These are phyloP conservation scores for Danio kyathit DNA, from an alignment of 2,797 vertebrate species.

Conservation along the genomic window DNA sequence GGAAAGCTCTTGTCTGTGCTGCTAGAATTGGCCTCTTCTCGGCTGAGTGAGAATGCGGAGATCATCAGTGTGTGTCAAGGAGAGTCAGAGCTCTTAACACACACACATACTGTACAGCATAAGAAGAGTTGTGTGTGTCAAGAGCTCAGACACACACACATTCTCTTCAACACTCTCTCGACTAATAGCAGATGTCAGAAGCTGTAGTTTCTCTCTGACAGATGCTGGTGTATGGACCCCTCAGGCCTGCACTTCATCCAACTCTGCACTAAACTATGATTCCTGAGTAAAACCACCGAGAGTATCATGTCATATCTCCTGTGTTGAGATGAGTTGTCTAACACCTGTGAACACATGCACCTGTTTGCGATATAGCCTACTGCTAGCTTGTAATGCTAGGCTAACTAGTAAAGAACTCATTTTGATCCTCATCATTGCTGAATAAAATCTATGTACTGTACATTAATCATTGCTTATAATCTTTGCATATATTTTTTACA, in stretches of 20 bases:
- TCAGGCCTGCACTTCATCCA: slow-evolving; percentile 2
- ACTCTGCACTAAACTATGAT: slow-evolving; percentile 21
- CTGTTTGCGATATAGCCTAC: background rate
- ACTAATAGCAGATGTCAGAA: slow-evolving; percentile 38
- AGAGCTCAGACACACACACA: too few species aligned
- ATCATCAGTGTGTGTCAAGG: slow-evolving; percentile 25
- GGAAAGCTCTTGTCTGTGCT: background rate
- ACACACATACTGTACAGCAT: background rate
- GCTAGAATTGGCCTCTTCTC: background rate
- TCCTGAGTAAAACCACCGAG: background rate
- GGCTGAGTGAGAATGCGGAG: slow-evolving; percentile 32
- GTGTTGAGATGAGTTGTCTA: background rate
- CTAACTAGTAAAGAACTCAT: background rate
- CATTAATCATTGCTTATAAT: too few species aligned
- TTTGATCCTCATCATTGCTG: background rate
- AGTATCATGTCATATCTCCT: background rate
- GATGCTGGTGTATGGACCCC: background rate
- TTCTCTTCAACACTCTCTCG: slow-evolving; percentile 9
- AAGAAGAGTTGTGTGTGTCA: background rate
- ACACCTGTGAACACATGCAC: slow-evolving; percentile 6
- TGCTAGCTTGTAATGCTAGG: background rate
- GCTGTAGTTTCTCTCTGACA: slow-evolving; percentile 23
- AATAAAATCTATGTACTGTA: background rate
- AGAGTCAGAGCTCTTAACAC: slow-evolving; percentile 28
- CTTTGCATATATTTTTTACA: too few species aligned